Evolutionary conservation across 2,113 vertebrate genomes (phyloP).

Genomic region (Xiphorhynchus elegans): DNA sequence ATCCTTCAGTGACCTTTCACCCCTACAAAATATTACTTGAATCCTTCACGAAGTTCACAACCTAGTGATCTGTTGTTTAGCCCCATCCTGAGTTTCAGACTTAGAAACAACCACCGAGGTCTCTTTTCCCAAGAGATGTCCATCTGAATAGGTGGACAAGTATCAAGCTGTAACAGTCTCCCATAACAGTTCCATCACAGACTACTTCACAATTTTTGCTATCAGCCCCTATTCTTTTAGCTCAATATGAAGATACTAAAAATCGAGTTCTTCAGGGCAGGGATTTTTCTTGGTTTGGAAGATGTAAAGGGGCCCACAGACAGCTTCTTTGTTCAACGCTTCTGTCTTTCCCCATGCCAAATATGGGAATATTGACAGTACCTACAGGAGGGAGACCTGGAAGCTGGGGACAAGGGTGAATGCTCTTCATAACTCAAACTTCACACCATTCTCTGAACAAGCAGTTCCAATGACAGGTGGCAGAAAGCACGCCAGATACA

Average conservation of each 20-base stretch:
- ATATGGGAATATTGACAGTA: neutral
- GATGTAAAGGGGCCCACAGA: neutral
- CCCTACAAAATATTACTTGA: neutral
- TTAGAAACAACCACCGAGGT: neutral
- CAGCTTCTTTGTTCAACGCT: neutral
- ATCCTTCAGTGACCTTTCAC: neutral
- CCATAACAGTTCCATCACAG: neutral
- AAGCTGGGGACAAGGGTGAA: neutral
- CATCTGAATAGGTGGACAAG: neutral
- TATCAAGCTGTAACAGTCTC: neutral
- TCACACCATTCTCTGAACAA: neutral
- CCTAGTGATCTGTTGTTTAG: neutral
- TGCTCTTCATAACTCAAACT: neutral
- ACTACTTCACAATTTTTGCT: neutral
- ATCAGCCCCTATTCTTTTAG: neutral
- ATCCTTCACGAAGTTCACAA: neutral
- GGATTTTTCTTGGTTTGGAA: neutral
- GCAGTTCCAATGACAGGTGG: neutral
- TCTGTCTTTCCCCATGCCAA: neutral
- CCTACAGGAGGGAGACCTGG: neutral
- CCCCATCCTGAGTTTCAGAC: neutral
- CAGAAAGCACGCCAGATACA: neutral
- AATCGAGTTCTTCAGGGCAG: neutral
- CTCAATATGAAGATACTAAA: neutral
- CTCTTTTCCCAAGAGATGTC: neutral